A percentile compares a stretch with the other conserved stretches of the same genome.
Conservation (phyloP, 2,888 invertebrate genomes). For the Helobdella robusta region DNA sequence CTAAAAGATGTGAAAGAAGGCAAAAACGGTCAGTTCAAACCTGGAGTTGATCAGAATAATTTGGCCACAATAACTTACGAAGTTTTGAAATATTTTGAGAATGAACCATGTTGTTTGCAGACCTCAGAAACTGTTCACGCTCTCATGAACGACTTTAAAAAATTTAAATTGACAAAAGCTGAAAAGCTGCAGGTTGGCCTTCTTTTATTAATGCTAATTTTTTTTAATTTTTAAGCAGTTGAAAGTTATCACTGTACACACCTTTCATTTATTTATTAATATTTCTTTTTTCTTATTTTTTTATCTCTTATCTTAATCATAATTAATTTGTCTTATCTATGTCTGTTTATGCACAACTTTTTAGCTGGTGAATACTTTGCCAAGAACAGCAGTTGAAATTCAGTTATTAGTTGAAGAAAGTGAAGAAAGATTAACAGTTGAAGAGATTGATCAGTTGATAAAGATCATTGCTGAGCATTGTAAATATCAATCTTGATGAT, state of each 20-base stretch:
- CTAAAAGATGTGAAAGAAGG: slow-evolving; percentile 44
- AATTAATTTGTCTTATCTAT: background rate
- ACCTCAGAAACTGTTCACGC: slow-evolving; percentile 58
- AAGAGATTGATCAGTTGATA: slow-evolving; percentile 67
- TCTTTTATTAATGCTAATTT: background rate
- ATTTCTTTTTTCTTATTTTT: slow-evolving; percentile 1
- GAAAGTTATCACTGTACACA: too few relatives aligned
- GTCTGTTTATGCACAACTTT: too few relatives aligned
- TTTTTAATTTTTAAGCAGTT: background rate
- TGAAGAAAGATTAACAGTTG: slow-evolving; percentile 76
- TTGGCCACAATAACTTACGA: slow-evolving; percentile 51
- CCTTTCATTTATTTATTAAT: too few relatives aligned
- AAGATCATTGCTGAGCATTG: slow-evolving; percentile 54
- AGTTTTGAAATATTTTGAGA: slow-evolving; percentile 72
- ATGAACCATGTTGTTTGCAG: slow-evolving; percentile 66
- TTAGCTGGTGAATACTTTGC: slow-evolving; percentile 68
- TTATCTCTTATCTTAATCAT: background rate
- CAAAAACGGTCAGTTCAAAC: slow-evolving; percentile 41
- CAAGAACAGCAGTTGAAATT: slow-evolving; percentile 70
- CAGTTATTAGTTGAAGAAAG: slow-evolving; percentile 83
- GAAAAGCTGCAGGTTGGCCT: slow-evolving; percentile 67
- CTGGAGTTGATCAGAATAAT: slow-evolving; percentile 42
- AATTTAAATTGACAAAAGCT: slow-evolving; percentile 63
- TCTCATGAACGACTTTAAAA: slow-evolving; percentile 62
- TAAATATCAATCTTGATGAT: too few relatives aligned